Percentiles rank a stretch among this genome's conserved stretches.
Conservation (phyloP, 2,888 invertebrate species). For the Sipha maydis region DNA sequence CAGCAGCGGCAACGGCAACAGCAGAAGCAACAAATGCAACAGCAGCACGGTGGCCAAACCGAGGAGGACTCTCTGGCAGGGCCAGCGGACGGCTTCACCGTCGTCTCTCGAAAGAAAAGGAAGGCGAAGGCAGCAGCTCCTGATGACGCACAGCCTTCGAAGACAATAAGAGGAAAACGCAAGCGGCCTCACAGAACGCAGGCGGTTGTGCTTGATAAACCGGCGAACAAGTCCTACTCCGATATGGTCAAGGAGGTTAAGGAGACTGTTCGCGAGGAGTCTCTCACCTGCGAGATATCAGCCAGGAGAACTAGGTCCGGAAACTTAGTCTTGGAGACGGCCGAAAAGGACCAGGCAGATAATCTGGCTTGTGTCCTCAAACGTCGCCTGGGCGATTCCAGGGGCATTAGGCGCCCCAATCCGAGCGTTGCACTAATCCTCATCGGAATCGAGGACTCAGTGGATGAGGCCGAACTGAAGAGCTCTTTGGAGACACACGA, state of each 20-base stretch:
- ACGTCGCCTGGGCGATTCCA: neutral
- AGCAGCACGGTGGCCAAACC: no score
- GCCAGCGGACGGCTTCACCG: no score
- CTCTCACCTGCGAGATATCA: neutral
- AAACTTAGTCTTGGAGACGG: neutral
- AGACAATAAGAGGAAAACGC: neutral
- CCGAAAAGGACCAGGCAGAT: neutral
- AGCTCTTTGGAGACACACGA: neutral
- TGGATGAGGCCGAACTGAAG: neutral
- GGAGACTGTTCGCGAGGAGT: neutral
- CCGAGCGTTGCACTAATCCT: neutral
- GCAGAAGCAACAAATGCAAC: no score
- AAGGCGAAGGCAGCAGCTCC: no score
- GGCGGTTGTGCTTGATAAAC: neutral
- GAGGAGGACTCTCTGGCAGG: no score
- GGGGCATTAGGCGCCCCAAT: neutral
- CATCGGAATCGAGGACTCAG: neutral
- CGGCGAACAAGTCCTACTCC: neutral
- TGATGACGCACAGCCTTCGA: no score
- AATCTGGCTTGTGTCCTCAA: neutral
- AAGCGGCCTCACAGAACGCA: neutral
- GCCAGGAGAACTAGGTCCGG: neutral
- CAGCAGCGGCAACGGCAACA: no score
- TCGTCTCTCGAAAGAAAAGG: no score
- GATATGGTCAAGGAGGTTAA: conserved; percentile 1